Base-by-base conservation (phyloP, 2,113 vertebrate species). In the Labeo rohita region DNA sequence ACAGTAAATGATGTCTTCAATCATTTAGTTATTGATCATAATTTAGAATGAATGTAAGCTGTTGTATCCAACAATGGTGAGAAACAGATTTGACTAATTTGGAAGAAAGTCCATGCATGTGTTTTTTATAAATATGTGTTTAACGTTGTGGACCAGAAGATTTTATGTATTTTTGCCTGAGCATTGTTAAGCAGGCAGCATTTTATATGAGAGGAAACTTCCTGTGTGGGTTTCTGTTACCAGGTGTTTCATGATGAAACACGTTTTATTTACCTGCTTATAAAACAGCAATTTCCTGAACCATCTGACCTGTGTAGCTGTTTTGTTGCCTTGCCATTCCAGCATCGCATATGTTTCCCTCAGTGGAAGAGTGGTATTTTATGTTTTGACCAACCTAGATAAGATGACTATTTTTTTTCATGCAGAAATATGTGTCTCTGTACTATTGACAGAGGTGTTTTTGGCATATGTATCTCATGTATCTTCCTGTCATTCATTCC, bases 201-300 rank as follows among this genome's bases (percentile, higher is more conserved):
- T 81, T 66, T 82, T 68, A 82, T 73, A n/a, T 52, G 50, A 83
- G 66, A 73, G 49, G 11, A 80, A 59, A 45, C 50, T 49, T 82
- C 63, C 80, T 82, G 18, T 83, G 49, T 21, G 49, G 28, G 34
- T 83, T 54, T 36, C 21, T 45, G 6, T 56, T 56, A 43, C 65
- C 66, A 73, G 81, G 81, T 83, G 81, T 83, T 70, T 70, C 80
- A 2, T 54, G 80, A 70, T 83, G 66, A 73, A 54, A 23, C 66
- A 21, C 4, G 34, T 83, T 83, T 83, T 70, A 83, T 83, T 43
- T 83, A 73, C 81, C 49, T 39, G 66, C 28, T 72, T 72, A 59
- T 73, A 56, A 73, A 59, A 8, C 45, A 82, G 61, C 45, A 36
- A 83, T 83, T 83, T 54, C 65, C 80, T 61, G 77, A 59, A 76